A percentile compares a stretch with the other conserved stretches of the same genome.
These are phyloP conservation scores for Heterohyrax brucei DNA, from an alignment of 2,797 vertebrate species.

Conservation along the genomic window DNA sequence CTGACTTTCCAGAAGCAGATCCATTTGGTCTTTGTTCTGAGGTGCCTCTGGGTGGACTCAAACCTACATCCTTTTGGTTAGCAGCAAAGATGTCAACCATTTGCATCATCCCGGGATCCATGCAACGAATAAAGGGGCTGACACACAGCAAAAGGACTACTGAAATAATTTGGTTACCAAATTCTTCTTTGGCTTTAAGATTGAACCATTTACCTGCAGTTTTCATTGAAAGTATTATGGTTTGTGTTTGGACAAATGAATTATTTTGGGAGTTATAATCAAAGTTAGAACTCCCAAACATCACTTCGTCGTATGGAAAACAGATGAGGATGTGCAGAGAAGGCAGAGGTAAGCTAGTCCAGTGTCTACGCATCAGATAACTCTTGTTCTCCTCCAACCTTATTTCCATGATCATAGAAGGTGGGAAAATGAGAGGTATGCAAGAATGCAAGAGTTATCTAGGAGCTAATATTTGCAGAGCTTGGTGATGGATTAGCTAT, in stretches of 20 bases:
- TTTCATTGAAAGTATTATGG: background rate
- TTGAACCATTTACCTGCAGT: background rate
- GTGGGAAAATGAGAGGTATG: background rate
- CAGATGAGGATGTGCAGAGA: background rate
- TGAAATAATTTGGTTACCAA: background rate
- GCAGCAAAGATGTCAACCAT: background rate
- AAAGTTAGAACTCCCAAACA: background rate
- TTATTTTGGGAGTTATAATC: background rate
- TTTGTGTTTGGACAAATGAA: background rate
- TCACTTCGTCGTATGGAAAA: background rate
- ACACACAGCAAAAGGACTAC: background rate
- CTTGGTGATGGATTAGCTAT: background rate
- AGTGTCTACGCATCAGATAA: background rate
- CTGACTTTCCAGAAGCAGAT: background rate
- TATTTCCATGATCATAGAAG: background rate
- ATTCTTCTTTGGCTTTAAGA: background rate
- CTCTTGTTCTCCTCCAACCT: background rate
- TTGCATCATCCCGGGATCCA: background rate
- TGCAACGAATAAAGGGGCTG: background rate
- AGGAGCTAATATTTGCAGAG: slow-evolving; percentile 27
- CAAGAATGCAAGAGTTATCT: background rate
- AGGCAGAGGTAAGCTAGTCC: background rate
- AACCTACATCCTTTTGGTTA: background rate
- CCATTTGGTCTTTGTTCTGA: background rate
- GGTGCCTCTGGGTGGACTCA: background rate